phyloP scores from a whole-genome alignment of 2,113 vertebrate species.

The Progne subis region DNA sequence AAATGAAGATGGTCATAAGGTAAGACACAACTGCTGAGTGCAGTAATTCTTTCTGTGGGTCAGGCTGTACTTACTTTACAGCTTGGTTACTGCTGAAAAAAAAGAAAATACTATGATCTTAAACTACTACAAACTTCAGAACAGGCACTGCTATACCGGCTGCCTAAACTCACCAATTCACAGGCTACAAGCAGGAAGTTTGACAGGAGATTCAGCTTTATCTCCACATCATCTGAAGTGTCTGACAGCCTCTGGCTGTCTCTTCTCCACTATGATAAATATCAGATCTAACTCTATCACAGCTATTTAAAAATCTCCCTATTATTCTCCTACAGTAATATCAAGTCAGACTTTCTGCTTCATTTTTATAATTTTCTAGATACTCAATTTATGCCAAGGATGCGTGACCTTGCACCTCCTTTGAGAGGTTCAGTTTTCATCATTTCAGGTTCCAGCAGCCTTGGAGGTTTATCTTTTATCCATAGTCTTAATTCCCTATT shows the following conservation, averaged over 20 bases:
- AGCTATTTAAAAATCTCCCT: neutral
- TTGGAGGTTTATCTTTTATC: neutral
- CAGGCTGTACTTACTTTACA: neutral
- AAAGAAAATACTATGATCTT: neutral
- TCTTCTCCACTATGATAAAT: neutral
- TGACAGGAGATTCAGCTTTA: neutral
- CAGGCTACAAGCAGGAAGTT: neutral
- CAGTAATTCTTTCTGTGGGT: neutral
- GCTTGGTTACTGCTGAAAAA: neutral
- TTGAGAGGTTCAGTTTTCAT: neutral
- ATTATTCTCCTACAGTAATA: neutral
- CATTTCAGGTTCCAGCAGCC: neutral
- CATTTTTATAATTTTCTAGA: neutral
- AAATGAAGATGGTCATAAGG: neutral
- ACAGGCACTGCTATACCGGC: neutral
- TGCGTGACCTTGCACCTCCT: neutral
- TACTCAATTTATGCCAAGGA: neutral
- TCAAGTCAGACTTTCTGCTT: neutral
- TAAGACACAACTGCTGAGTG: neutral
- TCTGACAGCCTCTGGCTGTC: neutral
- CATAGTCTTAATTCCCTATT: neutral
- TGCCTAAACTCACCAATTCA: neutral
- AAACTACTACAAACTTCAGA: neutral
- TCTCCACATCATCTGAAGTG: neutral
- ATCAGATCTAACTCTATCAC: neutral